phyloP scores from a whole-genome alignment of 2,888 invertebrate species.

The Hyles lineata region DNA sequence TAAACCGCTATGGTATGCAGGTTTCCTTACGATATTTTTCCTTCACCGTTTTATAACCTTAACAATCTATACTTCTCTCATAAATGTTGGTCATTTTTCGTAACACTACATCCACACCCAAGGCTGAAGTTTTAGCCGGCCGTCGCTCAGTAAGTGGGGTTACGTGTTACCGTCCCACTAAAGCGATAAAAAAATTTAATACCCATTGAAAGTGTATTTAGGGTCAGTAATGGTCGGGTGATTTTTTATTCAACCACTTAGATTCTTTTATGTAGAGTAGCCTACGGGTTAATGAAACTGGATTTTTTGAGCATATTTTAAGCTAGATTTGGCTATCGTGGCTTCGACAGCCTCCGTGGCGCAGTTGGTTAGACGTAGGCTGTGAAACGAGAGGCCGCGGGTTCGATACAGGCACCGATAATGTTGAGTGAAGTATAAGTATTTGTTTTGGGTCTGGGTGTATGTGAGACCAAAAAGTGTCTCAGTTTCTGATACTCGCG shows the following conservation, averaged over 20 bases:
- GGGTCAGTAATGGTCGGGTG: background rate
- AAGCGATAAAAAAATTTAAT: slow-evolving; percentile 33
- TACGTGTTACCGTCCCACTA: slow-evolving; percentile 38
- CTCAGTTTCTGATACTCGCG: no score
- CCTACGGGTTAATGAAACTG: background rate
- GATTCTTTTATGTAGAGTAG: slow-evolving; percentile 4
- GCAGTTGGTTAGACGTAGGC: no score
- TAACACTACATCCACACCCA: background rate
- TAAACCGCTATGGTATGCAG: no score
- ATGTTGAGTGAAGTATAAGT: no score
- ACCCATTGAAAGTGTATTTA: slow-evolving; percentile 23
- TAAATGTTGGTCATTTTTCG: background rate
- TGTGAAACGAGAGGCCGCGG: no score
- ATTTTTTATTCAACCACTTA: slow-evolving; percentile 10
- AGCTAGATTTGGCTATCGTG: background rate
- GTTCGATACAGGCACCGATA: no score
- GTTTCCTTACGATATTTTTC: no score
- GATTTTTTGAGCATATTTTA: background rate
- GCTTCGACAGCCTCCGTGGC: no score
- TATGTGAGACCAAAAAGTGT: no score
- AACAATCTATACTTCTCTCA: no score
- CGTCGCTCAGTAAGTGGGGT: slow-evolving; percentile 38
- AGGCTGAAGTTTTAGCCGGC: background rate
- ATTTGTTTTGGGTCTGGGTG: no score
- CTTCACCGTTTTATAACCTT: no score